These are phyloP conservation scores for Acrobasis repandana DNA, from an alignment of 2,888 invertebrate species.

Conservation along the genomic window DNA sequence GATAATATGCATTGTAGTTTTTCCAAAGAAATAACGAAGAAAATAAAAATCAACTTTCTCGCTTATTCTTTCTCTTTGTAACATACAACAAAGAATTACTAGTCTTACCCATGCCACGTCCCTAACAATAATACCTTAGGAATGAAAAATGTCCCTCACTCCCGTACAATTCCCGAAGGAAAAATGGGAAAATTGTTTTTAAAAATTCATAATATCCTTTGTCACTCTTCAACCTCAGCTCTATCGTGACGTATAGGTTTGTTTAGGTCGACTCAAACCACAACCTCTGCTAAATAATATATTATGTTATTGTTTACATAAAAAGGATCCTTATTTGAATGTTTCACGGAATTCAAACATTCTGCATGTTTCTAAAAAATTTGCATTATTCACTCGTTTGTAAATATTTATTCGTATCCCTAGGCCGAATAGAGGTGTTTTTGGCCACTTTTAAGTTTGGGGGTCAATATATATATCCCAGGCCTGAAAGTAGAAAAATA, in stretches of 20 bases:
- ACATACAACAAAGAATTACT: constrained; percentile 34
- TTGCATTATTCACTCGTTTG: no score
- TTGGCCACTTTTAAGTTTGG: no score
- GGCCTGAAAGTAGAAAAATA: no score
- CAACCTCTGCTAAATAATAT: background rate
- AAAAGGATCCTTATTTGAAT: constrained; percentile 6
- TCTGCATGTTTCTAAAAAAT: no score
- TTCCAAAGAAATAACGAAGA: no score
- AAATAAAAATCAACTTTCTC: background rate
- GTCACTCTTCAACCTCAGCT: constrained; percentile 17
- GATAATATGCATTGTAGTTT: no score
- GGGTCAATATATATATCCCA: no score
- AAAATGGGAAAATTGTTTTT: constrained; percentile 12
- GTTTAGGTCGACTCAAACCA: constrained; percentile 4
- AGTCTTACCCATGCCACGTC: constrained; percentile 30
- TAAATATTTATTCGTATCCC: no score
- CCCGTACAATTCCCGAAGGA: constrained; percentile 1
- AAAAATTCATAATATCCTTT: constrained; percentile 23
- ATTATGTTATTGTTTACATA: constrained; percentile 7
- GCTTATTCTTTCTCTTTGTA: constrained; percentile 25
- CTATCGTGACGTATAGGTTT: constrained; percentile 12
- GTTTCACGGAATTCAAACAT: background rate
- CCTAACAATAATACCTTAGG: constrained; percentile 40
- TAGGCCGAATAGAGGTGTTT: no score
- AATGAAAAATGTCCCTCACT: constrained; percentile 43